These are phyloP conservation scores for Parauchenoglanis punctatus DNA, from an alignment of 2,797 vertebrate species.

Conservation along the genomic window DNA sequence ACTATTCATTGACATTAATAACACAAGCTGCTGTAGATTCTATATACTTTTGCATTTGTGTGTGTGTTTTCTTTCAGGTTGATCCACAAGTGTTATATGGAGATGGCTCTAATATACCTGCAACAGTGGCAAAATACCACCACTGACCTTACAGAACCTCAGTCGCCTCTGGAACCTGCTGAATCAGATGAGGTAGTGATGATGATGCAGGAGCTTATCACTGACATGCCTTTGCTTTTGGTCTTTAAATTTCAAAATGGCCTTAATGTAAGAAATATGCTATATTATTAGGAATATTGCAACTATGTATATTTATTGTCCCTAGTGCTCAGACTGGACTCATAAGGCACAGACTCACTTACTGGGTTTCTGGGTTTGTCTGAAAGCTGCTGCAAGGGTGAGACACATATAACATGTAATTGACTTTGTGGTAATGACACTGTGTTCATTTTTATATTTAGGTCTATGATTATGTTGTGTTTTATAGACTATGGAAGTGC, in stretches of 20 bases:
- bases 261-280: background rate
- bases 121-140: constrained; percentile 57
- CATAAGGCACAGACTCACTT: constrained; percentile 58
- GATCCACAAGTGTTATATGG: constrained; percentile 80
- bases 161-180: background rate
- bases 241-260: background rate
- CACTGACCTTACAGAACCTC: constrained; percentile 12
- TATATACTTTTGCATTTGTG: constrained; percentile 28
- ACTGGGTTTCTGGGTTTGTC: constrained; percentile 78
- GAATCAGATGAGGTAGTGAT: constrained; percentile 35
- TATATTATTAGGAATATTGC: background rate
- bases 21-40: background rate
- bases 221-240: background rate
- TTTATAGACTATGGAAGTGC: constrained; percentile 54
- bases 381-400: constrained; percentile 82
- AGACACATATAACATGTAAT: constrained; percentile 47
- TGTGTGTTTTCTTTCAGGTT: constrained; percentile 67
- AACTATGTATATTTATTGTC: constrained; percentile 14
- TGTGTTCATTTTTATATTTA: background rate
- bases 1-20: background rate
- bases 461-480: constrained; percentile 4
- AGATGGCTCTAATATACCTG: constrained; percentile 79
- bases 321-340: constrained; percentile 44
- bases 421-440: background rate
- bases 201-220: background rate